Conservation (phyloP, 2,113 vertebrate species). For the Tupaia chinensis region DNA sequence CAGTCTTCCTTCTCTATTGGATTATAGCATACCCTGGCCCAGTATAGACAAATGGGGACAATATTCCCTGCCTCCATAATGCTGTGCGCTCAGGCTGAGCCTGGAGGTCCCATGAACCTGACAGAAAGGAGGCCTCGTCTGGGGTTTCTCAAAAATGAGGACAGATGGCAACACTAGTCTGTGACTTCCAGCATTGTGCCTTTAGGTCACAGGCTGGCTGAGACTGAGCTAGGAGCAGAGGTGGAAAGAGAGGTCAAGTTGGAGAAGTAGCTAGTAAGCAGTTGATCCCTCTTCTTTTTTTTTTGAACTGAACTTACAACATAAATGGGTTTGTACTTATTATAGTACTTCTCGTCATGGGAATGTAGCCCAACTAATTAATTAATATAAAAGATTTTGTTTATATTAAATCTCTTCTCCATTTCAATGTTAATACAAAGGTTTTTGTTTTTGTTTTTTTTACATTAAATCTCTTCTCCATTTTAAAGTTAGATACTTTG, state of each 20-base stretch:
- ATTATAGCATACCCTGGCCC: background rate
- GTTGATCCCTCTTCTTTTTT: background rate
- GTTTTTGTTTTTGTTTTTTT: too few species aligned
- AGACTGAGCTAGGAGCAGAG: background rate
- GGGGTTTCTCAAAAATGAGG: background rate
- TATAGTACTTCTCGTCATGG: too few species aligned
- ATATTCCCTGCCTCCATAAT: background rate
- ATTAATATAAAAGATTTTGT: too few species aligned
- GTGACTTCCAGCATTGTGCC: accelerated
- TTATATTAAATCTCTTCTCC: too few species aligned
- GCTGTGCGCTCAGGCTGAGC: background rate
- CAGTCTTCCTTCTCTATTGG: background rate
- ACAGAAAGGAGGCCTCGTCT: background rate
- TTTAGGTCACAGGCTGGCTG: background rate
- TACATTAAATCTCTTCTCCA: too few species aligned
- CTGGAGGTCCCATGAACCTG: background rate
- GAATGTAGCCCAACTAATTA: too few species aligned
- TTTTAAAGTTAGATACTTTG: too few species aligned
- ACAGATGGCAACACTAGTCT: background rate
- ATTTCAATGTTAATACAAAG: too few species aligned
- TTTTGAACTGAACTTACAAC: too few species aligned
- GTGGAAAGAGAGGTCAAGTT: background rate
- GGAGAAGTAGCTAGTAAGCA: background rate
- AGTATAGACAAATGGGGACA: background rate
- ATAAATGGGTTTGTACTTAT: too few species aligned